These are phyloP conservation scores for Eulemur rubriventer DNA, from an alignment of 2,797 vertebrate genomes.

Conservation along the genomic window DNA sequence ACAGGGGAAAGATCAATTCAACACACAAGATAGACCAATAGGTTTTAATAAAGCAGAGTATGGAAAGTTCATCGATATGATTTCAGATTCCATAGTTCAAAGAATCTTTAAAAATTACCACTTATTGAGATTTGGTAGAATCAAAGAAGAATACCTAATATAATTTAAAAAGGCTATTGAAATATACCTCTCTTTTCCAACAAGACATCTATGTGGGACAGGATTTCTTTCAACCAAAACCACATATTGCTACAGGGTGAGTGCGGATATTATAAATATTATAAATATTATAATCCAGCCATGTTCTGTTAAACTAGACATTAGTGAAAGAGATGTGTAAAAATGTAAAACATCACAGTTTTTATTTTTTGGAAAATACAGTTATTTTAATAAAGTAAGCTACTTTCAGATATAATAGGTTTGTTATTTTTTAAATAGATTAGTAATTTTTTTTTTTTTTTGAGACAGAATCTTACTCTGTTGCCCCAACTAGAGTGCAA, in stretches of 20 bases:
- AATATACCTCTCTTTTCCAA: neutral
- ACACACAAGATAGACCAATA: neutral
- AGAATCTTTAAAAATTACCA: neutral
- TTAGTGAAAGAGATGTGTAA: neutral
- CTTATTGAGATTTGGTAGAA: neutral
- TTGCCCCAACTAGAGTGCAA: too few species aligned
- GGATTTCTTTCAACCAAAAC: neutral
- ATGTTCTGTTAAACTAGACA: neutral
- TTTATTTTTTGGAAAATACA: neutral
- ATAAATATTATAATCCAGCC: neutral
- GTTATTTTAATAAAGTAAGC: neutral
- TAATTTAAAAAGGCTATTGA: neutral
- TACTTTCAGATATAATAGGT: neutral
- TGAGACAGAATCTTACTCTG: too few species aligned
- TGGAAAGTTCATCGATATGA: neutral
- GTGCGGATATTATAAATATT: neutral
- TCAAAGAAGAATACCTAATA: neutral
- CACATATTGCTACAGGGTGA: neutral
- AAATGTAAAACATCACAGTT: neutral
- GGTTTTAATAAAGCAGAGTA: neutral
- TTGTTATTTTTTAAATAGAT: neutral
- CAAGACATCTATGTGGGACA: neutral
- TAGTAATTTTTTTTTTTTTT: neutral
- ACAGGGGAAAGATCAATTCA: neutral
- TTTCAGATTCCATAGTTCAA: neutral